Conservation (phyloP, 2,113 vertebrate genomes). For the Nestor notabilis region DNA sequence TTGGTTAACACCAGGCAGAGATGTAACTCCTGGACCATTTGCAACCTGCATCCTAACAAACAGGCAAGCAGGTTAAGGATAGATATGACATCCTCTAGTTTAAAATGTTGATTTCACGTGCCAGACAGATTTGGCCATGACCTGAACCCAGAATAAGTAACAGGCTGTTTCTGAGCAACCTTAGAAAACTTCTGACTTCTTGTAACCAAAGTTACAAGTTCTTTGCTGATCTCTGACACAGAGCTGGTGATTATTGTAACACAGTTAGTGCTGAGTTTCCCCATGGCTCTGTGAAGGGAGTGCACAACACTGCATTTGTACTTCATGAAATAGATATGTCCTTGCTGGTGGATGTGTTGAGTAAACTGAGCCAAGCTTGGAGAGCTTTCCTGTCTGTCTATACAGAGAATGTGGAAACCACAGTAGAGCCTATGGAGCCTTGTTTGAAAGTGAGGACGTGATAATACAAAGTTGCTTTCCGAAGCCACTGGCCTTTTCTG, state of each 20-base stretch:
- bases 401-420: neutral
- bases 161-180: neutral
- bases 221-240: neutral
- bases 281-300: neutral
- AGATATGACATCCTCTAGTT: neutral
- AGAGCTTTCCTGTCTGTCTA: neutral
- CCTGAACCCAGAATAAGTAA: neutral
- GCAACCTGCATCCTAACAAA: neutral
- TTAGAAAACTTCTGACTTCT: neutral
- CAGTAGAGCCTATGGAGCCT: neutral
- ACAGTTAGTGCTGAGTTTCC: neutral
- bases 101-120: neutral
- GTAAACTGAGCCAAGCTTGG: neutral
- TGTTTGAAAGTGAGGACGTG: neutral
- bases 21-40: neutral
- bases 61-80: neutral
- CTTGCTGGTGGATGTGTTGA: neutral
- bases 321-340: neutral
- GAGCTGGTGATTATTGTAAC: neutral
- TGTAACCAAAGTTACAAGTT: neutral
- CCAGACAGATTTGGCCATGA: neutral
- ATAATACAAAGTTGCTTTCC: neutral
- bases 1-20: neutral
- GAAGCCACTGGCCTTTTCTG: neutral
- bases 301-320: neutral